Base-by-base conservation (phyloP, 1,140 invertebrate genomes). In the Eumeta japonica region DNA sequence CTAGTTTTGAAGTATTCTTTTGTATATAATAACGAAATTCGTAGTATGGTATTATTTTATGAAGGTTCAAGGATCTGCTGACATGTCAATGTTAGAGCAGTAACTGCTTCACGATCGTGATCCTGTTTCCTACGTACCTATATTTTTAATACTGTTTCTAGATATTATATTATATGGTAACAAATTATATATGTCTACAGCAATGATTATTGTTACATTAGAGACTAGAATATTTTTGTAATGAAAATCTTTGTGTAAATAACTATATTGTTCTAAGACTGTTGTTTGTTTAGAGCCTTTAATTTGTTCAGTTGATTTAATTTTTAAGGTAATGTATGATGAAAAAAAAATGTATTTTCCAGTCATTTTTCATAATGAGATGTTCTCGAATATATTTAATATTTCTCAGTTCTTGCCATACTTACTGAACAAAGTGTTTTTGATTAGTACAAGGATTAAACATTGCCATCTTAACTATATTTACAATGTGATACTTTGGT, bases 201-300 rank as follows among this genome's bases (percentile, higher is more conserved):
- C 50, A 48, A 65, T 52, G 49, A 58, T 46, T 51, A 58, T 71
- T 63, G 58, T 68, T 65, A 61, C 46, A 60, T 73, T n/a, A 64
- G 71, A 73, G 60, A 68, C 59, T 73, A 71, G 62, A 54, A 58
- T 67, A 68, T 68, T 71, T 73, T 71, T 66, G 58, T 63, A 60
- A 52, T 50, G 56, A 50, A 62, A 62, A 66, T 58, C 57, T 65
- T 63, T 64, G 64, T 74, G 66, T 74, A 74, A 71, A 74, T 73
- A 73, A 63, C 55, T 55, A 65, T 57, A 70, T 71, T 62, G 52
- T 65, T 58, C 53, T 71, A 71, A 71, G 70, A 74, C 66, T 74
- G 70, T 74, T 74, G 66, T 74, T 71, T 61, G 67, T 61, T 64
- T 66, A 71, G 63, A 70, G 62, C 55, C 56, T 74, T 71, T 74